Evolutionary conservation across 2,113 vertebrate genomes (phyloP), one percentile per base, ranked within the genome.

Genomic region (Oxyruncus cristatus): DNA sequence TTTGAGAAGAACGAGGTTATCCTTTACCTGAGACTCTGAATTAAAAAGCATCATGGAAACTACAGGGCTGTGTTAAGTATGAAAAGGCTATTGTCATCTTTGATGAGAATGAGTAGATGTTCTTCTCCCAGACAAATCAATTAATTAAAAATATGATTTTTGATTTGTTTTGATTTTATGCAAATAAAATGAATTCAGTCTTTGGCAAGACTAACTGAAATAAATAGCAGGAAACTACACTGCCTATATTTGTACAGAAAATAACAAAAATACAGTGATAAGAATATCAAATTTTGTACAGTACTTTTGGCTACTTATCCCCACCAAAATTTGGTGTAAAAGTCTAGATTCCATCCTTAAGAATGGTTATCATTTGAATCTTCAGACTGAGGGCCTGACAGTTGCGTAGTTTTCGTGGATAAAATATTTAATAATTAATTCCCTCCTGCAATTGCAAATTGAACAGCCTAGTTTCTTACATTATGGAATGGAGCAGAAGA

Each of bases 201-300:
- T 41, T 67, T 24, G 35, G 4, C 23, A 81, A 58, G 26, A 50
- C 18, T n/a, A 33, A 66, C 9, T 70, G 24, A 77, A 44, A 70
- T 28, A 74, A 55, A 55, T 42, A 67, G 5, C 5, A 32, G 11
- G 22, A 66, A 89, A 74, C 3, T 53, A 11, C 0, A 37, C 82
- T 63, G 85, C 85, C 14, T 83, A 4, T n/a, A 47, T 73, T 63
- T 56, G 14, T 50, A 76, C 9, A 47, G 44, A 83, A 79, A 85
- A 56, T 16, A 59, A 44, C 15, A 78, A 27, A 77, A 89, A 32
- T 61, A 33, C 39, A 4, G 12, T 52, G 2, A 8, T 56, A 44
- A 0, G 0, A 76, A 28, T 68, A 49, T 3, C 3, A 83, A 24
- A 17, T 16, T 32, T 44, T 68, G 3, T 68, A n/a, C 21, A 70